Base-by-base conservation (phyloP, 2,113 vertebrate genomes). In the Sciurus niger region DNA sequence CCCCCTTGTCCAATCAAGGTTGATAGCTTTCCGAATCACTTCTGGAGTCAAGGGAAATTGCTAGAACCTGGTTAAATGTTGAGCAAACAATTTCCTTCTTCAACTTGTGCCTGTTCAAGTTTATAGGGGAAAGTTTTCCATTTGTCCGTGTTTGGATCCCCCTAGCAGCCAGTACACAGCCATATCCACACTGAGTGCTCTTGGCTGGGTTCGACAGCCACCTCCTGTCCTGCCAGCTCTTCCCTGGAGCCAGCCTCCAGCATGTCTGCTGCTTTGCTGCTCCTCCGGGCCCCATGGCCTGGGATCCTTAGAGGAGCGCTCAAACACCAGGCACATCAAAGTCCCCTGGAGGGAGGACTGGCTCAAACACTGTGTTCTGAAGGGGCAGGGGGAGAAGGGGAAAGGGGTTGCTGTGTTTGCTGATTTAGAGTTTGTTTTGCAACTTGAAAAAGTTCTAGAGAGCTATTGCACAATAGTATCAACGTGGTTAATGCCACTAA, bases 11-110 rank as follows among this genome's bases (percentile, higher is more conserved):
- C 85, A 87, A 48, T 95, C 72, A 74, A 87, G 58, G 84, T 84
- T 53, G 60, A 10, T 89, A 68, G 87, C 58, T 95, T 97, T 97
- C 91, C 76, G n/a, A 13, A 63, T 67, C 70, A 93, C 55, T 92
- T 96, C 65, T 78, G 76, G 10, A 93, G 89, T 72, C 90, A 91
- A 55, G 9, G 72, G 96, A 77, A 94, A 65, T 96, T 80, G 95
- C 48, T 68, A 89, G 78, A 92, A 46, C 18, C 48, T 74, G 28
- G n/a, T 67, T 30, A 82, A 53, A 55, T 7, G 58, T 32, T 65
- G 30, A 96, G 51, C 55, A 76, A 55, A 67, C 1, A 12, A 0
- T 92, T 89, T 91, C 28, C 40, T 94, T 60, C 46, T 68, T 40
- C 2, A 51, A 9, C 46, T 60, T 53, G 14, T 12, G 22, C 32